Conservation (phyloP, 2,797 vertebrate species). For the Silurus lanzhouensis region DNA sequence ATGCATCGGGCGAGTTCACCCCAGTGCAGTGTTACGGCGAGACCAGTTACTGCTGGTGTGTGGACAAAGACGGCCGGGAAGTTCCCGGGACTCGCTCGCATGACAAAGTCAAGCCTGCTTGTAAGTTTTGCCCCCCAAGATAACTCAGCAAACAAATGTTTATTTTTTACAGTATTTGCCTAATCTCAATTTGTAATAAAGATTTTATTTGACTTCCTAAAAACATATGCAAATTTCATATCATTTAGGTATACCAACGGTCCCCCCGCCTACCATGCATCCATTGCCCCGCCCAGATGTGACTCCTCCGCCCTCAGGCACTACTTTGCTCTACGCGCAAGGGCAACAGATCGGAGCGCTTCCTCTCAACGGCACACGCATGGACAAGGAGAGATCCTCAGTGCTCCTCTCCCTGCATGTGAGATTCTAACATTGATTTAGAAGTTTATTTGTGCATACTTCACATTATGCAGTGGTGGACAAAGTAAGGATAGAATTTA, state of each 20-base stretch:
- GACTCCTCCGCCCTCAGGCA: slow-evolving; percentile 75
- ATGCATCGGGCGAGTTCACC: slow-evolving; percentile 72
- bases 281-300: slow-evolving; percentile 84
- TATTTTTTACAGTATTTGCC: background rate
- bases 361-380: slow-evolving; percentile 85
- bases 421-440: slow-evolving; percentile 50
- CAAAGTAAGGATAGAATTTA: no score
- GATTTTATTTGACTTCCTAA: background rate
- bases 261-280: slow-evolving; percentile 76
- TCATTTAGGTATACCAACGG: slow-evolving; percentile 82
- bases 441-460: background rate
- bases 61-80: slow-evolving; percentile 84
- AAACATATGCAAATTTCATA: background rate
- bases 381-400: slow-evolving; percentile 79
- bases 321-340: slow-evolving; percentile 91
- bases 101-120: slow-evolving; percentile 82
- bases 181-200: no score
- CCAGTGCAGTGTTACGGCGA: slow-evolving; percentile 79
- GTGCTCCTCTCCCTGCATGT: slow-evolving; percentile 90
- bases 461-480: background rate
- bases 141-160: background rate
- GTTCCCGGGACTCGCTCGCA: slow-evolving; percentile 86
- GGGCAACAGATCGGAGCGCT: slow-evolving; percentile 92
- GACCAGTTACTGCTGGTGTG: slow-evolving; percentile 82
- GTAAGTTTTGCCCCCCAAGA: slow-evolving; percentile 71